Base-by-base conservation (phyloP, 2,888 invertebrate genomes). In the Serrognathus titanus region DNA sequence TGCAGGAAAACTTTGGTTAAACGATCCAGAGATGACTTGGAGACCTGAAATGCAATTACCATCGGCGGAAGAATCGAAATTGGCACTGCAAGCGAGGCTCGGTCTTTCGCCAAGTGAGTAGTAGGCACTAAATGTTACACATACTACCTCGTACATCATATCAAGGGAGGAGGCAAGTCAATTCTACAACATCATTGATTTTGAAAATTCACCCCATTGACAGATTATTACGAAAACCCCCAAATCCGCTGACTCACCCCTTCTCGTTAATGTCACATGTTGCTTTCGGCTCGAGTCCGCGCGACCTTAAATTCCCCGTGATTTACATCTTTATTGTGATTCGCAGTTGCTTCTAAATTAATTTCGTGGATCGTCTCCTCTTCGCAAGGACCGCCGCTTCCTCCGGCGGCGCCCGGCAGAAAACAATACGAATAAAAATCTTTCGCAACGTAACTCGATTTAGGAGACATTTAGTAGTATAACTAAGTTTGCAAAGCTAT, bases 1-100 rank as follows among this genome's bases (percentile, higher is more conserved):
- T 75, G 40, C 75, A 80, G 80, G 79, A 57, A 79, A 79, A 72
- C 67, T 79, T 69, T 80, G 80, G 80, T 65, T 78, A 65, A 78
- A 73, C 65, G 79, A 79, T 57, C 70, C 77, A 47, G 78, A 78
- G 57, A 75, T 78, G 66, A 73, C 75, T 53, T 80, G 80, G 80
- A 70, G 79, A 65, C 73, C 73, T 52, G 79, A 78, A 57, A 71
- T 76, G 64, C 77, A 76, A 57, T 64, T 76, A 53, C 76, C 77
- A 55, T 69, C 76, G 11, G 71, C 71, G 55, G 79, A 79, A 62
- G 79, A 79, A 59, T 76, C 77, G 43, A 79, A 78, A 70, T 71
- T 77, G 51, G 77, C 78, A 12, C 69, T 80, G 37, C 79, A 79
- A 64, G 74, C 78, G 48, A 68, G 79, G 61, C 74, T 80, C 56